phyloP scores from a whole-genome alignment of 2,888 invertebrate genomes.

The Xanthia togata region DNA sequence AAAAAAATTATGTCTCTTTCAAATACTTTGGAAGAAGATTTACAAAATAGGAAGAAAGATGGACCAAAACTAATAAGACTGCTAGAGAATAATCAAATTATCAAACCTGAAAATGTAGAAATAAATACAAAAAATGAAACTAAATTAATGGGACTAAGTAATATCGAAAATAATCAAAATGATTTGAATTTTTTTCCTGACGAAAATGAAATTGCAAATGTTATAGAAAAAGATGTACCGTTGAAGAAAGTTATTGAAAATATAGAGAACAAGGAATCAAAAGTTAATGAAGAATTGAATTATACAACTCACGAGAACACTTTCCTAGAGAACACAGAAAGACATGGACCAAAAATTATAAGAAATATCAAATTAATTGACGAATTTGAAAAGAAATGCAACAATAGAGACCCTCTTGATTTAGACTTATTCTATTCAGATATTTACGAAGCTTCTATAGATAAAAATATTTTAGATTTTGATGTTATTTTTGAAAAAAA shows the following conservation, averaged over 20 bases:
- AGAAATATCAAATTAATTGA: conserved; percentile 61
- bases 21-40: conserved; percentile 8
- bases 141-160: conserved; percentile 28
- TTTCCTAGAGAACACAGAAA: not conserved
- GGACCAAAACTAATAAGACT: conserved; percentile 48
- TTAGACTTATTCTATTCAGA: conserved; percentile 46
- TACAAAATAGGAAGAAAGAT: not conserved
- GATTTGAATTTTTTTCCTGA: not conserved
- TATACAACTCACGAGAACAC: not conserved
- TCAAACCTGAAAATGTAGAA: conserved; percentile 15
- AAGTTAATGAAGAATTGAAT: conserved; percentile 9
- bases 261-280: not conserved
- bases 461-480: not conserved
- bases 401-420: conserved; percentile 42
- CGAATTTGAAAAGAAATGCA: conserved; percentile 63
- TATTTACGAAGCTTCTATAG: conserved; percentile 12
- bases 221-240: conserved; percentile 12
- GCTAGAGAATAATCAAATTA: conserved; percentile 20
- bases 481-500: conserved; percentile 2
- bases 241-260: conserved; percentile 29
- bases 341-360: conserved; percentile 61
- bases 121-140: conserved; percentile 2
- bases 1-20: conserved; percentile 55
- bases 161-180: conserved; percentile 10
- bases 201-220: not conserved